Percentiles rank a stretch among this genome's conserved stretches.
Conservation (phyloP, 1,140 invertebrate species). For the Pteromalus puparum region DNA sequence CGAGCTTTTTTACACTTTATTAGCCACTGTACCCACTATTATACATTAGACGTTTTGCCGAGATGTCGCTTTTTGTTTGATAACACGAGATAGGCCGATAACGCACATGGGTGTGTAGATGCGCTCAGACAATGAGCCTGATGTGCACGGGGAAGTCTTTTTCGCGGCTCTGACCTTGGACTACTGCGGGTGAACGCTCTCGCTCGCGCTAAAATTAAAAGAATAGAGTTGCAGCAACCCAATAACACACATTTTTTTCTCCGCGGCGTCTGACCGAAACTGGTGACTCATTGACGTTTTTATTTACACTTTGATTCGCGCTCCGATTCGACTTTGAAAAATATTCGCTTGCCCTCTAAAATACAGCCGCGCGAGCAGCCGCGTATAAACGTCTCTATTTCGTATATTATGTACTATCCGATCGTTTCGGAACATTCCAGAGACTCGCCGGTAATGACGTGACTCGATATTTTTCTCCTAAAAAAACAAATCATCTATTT, state of each 20-base stretch:
- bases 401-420: too few species aligned
- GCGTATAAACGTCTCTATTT: not conserved
- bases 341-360: not conserved
- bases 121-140: not conserved
- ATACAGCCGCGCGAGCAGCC: too few species aligned
- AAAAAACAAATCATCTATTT: not conserved
- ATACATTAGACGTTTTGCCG: not conserved
- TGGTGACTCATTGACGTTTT: not conserved
- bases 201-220: not conserved
- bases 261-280: not conserved
- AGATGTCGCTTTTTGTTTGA: conserved; percentile 37
- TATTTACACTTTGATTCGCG: not conserved
- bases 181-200: not conserved
- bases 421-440: not conserved
- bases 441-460: not conserved
- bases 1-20: not conserved
- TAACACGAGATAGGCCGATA: conserved; percentile 23
- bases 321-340: not conserved
- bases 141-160: not conserved
- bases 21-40: not conserved
- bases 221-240: not conserved
- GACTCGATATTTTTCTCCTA: not conserved
- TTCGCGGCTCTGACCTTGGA: not conserved
- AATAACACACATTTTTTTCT: not conserved
- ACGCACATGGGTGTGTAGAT: not conserved